Evolutionary conservation across 2,888 invertebrate species (phyloP).

Genomic region (Cacoxenus indagator): DNA sequence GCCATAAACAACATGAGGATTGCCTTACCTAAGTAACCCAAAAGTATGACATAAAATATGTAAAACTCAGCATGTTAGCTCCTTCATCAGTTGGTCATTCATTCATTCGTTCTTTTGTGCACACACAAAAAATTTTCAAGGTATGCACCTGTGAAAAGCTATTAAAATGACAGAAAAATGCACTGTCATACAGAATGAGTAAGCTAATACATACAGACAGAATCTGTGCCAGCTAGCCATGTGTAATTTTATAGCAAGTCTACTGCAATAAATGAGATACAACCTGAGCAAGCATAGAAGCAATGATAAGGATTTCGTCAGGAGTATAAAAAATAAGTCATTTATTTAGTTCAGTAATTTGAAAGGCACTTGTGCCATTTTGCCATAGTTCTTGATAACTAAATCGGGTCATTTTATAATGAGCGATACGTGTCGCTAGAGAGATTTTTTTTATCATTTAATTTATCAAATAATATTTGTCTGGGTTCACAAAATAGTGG

Average conservation of each 20-base stretch:
- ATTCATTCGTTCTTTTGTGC: background rate
- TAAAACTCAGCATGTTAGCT: background rate
- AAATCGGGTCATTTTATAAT: no score
- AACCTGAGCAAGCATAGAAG: no score
- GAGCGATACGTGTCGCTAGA: no score
- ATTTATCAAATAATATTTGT: no score
- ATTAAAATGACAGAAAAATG: conserved; percentile 7
- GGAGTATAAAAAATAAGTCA: no score
- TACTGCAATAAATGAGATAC: no score
- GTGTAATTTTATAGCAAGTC: background rate
- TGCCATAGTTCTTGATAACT: no score
- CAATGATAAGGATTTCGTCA: no score
- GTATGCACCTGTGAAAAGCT: conserved; percentile 11
- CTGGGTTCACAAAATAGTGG: no score
- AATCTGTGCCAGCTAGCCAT: background rate
- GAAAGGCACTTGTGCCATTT: no score
- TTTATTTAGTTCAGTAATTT: no score
- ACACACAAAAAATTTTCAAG: background rate
- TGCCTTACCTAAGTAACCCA: conserved; percentile 36
- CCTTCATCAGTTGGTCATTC: background rate
- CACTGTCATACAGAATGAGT: background rate
- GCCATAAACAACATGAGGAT: conserved; percentile 33
- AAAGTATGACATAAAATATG: conserved; percentile 26
- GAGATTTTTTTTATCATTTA: no score
- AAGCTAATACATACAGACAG: background rate